Evolutionary conservation across 2,113 vertebrate species (phyloP).

Genomic region (Struthio camelus): DNA sequence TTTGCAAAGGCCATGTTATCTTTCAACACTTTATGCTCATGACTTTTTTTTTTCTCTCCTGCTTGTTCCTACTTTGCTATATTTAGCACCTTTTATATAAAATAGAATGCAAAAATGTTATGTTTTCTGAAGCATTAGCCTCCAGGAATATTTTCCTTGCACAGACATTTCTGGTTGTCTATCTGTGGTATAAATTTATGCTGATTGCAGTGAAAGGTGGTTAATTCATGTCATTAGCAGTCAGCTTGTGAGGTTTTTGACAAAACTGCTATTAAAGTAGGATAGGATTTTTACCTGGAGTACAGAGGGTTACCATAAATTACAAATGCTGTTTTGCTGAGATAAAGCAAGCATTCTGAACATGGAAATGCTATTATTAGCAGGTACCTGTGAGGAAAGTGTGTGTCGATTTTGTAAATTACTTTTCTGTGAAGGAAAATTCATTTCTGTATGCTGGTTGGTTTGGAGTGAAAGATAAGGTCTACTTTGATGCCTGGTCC

Average conservation of each 20-base stretch:
- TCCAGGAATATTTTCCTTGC: not conserved
- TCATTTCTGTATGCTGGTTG: not conserved
- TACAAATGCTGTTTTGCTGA: not conserved
- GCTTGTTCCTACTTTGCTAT: not conserved
- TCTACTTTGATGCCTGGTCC: not conserved
- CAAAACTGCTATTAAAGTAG: not conserved
- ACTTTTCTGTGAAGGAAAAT: not conserved
- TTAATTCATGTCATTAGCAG: not conserved
- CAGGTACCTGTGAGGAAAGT: not conserved
- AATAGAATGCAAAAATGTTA: not conserved
- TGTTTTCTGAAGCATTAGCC: accelerated
- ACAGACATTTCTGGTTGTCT: not conserved
- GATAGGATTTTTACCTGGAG: not conserved
- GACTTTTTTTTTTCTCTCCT: not conserved
- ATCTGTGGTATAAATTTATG: not conserved
- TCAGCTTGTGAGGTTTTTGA: not conserved
- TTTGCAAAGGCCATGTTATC: not conserved
- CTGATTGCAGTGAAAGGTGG: not conserved
- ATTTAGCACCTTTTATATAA: not conserved
- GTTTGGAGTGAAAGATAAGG: not conserved
- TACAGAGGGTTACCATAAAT: not conserved
- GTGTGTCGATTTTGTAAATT: not conserved
- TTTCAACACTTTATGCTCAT: not conserved
- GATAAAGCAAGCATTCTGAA: not conserved
- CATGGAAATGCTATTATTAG: not conserved